Conservation (phyloP, 2,888 invertebrate species). For the Chrysolina haemoptera region DNA sequence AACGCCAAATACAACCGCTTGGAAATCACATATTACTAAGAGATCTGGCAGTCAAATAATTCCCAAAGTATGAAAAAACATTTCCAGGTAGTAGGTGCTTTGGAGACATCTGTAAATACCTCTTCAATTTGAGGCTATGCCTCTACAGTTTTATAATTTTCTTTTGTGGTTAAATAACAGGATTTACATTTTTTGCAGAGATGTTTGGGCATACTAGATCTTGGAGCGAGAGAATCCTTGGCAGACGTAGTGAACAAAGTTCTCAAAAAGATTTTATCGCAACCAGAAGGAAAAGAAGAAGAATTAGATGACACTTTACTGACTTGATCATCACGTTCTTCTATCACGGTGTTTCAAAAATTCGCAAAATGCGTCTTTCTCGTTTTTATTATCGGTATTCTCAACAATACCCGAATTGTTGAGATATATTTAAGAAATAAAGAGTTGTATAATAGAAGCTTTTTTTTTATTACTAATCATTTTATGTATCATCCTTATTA, state of each 20-base stretch:
- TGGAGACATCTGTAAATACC: too few species aligned
- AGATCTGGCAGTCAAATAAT: too few species aligned
- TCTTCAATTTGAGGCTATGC: too few species aligned
- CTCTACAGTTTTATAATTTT: too few species aligned
- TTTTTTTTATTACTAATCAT: conserved; percentile 1
- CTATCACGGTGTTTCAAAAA: conserved; percentile 23
- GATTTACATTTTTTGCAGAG: conserved; percentile 71
- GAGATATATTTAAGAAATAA: conserved; percentile 12
- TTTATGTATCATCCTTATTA: conserved; percentile 2
- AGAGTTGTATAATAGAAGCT: conserved; percentile 20
- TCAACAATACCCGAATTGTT: conserved; percentile 22
- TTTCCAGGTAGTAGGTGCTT: too few species aligned
- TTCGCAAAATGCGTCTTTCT: conserved; percentile 24
- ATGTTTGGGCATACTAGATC: conserved; percentile 84
- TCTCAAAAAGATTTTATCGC: conserved; percentile 82
- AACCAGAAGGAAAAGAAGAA: conserved; percentile 89
- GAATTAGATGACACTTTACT: conserved; percentile 93
- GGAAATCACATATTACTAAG: too few species aligned
- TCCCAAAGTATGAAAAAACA: too few species aligned
- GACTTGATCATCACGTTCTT: conserved; percentile 74
- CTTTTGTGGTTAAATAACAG: too few species aligned
- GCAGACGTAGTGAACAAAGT: conserved; percentile 92
- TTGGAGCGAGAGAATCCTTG: conserved; percentile 90
- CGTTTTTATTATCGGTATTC: conserved; percentile 28
- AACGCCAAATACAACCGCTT: too few species aligned